These are phyloP conservation scores for Lota lota DNA, from an alignment of 2,113 vertebrate species.

Conservation along the genomic window DNA sequence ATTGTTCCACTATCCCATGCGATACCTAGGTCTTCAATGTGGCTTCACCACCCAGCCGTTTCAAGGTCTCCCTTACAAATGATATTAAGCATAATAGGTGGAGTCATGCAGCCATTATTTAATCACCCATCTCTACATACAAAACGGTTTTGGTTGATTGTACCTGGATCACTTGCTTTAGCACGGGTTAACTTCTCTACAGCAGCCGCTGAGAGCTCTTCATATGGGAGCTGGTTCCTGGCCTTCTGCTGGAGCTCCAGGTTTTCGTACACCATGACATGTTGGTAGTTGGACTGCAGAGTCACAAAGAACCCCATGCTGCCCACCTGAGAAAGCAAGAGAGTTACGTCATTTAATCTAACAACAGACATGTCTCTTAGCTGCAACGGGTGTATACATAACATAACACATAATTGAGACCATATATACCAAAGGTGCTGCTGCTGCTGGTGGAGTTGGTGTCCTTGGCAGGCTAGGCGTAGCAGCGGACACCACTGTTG, in stretches of 20 bases:
- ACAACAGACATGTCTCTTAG: not conserved
- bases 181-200: slow-evolving; percentile 77
- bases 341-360: not conserved
- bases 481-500: slow-evolving; percentile 4
- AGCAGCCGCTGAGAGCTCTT: slow-evolving; percentile 74
- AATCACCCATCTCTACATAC: too few relatives aligned
- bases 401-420: not conserved
- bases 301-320: slow-evolving; percentile 76
- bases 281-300: slow-evolving; percentile 82
- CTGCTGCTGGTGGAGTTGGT: slow-evolving; percentile 26
- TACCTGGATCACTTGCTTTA: slow-evolving; percentile 82
- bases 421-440: slow-evolving; percentile 47
- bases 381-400: too few relatives aligned
- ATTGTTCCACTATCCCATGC: too few relatives aligned
- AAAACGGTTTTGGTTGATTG: not conserved
- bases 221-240: slow-evolving; percentile 76
- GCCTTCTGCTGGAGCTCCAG: slow-evolving; percentile 83
- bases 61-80: too few relatives aligned
- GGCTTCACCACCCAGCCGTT: too few relatives aligned
- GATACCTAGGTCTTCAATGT: too few relatives aligned
- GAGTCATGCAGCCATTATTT: too few relatives aligned
- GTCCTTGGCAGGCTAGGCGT: slow-evolving; percentile 11
- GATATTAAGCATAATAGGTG: too few relatives aligned
- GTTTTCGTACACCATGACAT: slow-evolving; percentile 86
- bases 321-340: slow-evolving; percentile 57